Base-by-base conservation (phyloP, 2,888 invertebrate genomes). In the Gnatocerus cornutus region DNA sequence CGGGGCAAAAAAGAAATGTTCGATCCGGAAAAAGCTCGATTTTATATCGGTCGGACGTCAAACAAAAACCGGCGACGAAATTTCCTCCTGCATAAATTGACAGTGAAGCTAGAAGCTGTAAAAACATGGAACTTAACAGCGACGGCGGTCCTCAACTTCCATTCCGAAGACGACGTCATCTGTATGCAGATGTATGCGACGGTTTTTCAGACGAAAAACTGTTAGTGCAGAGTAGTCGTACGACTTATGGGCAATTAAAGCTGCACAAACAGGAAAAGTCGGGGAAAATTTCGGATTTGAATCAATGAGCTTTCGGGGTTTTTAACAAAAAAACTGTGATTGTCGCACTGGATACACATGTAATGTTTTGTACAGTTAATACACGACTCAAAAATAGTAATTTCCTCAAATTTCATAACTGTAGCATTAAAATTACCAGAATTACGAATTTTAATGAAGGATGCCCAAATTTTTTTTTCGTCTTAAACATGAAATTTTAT, bases 1-100 rank as follows among this genome's bases (percentile, higher is more conserved):
- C 21, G 13, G 16, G 1, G 21, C 59, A 59, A 59, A 59, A 59
- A 59, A 30, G 58, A 43, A 29, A 30, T 46, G 59, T 45, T 46
- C 16, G 39, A 14, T 16, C n/a, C 12, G 41, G 6, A 46, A 46
- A 16, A 46, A 50, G 6, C 21, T 6, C 48, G 16, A 27, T 50
- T 50, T 50, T 55, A 55, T 55, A 16, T 16, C 10, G 10, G 33
- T 53, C 39, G 29, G 13, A 21, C 39, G 27, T 56, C 56, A 39
- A 41, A 41, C 41, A 56, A 56, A 56, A 56, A 56, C 41, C 41
- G 10, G 21, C 56, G 14, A 58, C 43, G 45, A 43, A 58, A 58
- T 58, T 14, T 53, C 33, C 53, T 53, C 8, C 41, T 41, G 55
- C 55, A 56, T 56, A 56, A 56, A 56, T 56, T 41, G 39, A 58